These are phyloP conservation scores for Heteromyza rotundicornis DNA, from an alignment of 2,888 invertebrate genomes.

Conservation along the genomic window DNA sequence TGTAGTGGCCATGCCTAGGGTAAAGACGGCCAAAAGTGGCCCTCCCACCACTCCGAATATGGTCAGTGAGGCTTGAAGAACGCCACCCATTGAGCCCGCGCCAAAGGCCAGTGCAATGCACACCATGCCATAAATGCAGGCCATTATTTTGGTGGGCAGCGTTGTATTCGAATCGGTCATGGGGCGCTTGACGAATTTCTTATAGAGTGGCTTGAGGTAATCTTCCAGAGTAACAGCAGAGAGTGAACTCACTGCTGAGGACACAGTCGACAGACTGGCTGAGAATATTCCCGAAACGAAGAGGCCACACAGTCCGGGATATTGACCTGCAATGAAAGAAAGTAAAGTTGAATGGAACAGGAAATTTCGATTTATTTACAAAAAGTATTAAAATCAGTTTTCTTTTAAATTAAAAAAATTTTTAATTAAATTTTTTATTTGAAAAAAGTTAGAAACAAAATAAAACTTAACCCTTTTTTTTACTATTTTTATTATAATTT, in stretches of 20 bases:
- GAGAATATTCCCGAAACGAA: constrained; percentile 93
- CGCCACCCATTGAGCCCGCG: constrained; percentile 81
- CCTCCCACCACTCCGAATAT: constrained; percentile 89
- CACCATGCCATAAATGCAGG: constrained; percentile 75
- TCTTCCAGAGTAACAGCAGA: constrained; percentile 91
- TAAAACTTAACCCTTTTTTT: neutral
- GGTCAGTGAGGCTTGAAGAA: constrained; percentile 82
- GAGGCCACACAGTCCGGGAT: constrained; percentile 85
- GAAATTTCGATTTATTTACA: too few relatives aligned
- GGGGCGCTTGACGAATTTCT: constrained; percentile 58
- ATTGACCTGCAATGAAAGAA: constrained; percentile 50
- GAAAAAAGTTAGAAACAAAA: neutral
- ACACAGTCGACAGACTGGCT: constrained; percentile 88
- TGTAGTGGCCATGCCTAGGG: constrained; percentile 82
- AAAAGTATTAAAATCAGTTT: neutral
- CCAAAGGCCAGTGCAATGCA: constrained; percentile 83
- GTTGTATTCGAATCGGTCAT: constrained; percentile 63
- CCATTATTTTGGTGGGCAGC: constrained; percentile 72
- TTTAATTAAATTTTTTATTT: neutral
- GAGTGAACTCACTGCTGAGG: constrained; percentile 88
- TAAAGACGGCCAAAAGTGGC: constrained; percentile 82
- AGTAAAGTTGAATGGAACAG: neutral
- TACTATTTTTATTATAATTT: neutral
- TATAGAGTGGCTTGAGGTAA: constrained; percentile 71
- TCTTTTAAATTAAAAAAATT: neutral